Base-by-base conservation (phyloP, 2,113 vertebrate species). In the Microtus richardsoni region DNA sequence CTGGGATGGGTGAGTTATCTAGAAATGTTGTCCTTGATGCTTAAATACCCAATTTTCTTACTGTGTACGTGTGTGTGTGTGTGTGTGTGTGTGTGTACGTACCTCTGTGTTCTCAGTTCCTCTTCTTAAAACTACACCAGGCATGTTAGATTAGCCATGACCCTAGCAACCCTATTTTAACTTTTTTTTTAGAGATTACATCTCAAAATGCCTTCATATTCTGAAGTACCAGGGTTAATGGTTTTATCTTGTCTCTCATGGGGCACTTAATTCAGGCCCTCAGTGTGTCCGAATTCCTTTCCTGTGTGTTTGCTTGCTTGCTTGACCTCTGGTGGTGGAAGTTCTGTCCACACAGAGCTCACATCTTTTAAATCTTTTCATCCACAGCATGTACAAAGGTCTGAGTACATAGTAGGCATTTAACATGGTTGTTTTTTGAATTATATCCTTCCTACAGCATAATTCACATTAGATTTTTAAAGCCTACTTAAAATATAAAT, bases 401-500 rank as follows among this genome's bases (percentile, higher is more conserved):
- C 89, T 92, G 88, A 94, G 95, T 89, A 96, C 80, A 80, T 77
- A 94, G 95, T 97, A 96, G 95, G 85, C 74, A 71, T 92, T 97
- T 94, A 95, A 96, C 95, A 82, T 71, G 73, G 80, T 92, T 97
- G 85, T 44, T 85, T 60, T 85, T 90, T 97, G 92, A 97, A 93
- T 96, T 94, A 97, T 89, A 95, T 86, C 70, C 49, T 52, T 95
- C 28, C 28, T 33, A 74, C 26, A 47, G 68, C 41, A 97, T 97
- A 97, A 97, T 93, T 94, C 95, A 97, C 92, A 92, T 96, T 96
- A 94, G 82, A 96, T 79, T 95, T 96, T 98, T 94, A 97, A 97
- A 92, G 77, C 85, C 90, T 97, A 88, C 84, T 96, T 97, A 97
- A 97, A 97, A 94, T 97, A 96, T 96, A 96, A 97, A 97, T 97